Evolutionary conservation across 92 coral and sea anemone species (phyloP).

Genomic region (Heliopora coerulea): DNA sequence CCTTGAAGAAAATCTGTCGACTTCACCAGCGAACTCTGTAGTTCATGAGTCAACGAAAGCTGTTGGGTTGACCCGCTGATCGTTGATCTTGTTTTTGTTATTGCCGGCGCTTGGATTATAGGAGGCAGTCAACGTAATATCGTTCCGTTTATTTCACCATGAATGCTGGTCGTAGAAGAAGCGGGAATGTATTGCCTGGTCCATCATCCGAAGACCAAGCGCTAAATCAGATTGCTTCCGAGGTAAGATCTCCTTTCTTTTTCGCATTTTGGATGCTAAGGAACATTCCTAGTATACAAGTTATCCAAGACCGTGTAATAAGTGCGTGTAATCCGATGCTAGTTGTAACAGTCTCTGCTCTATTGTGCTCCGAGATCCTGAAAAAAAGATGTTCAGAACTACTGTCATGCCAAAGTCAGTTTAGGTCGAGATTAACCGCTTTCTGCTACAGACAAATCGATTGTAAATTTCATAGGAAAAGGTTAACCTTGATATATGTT

Average conservation of each 20-base stretch:
- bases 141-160: neutral
- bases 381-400: no score
- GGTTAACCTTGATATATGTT: neutral
- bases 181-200: constrained; percentile 69
- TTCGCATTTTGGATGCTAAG: no score
- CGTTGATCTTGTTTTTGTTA: neutral
- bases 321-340: no score
- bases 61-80: constrained; percentile 16
- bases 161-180: constrained; percentile 81
- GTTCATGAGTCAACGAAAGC: constrained; percentile 15
- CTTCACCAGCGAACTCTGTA: neutral
- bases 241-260: constrained; percentile 62
- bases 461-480: neutral
- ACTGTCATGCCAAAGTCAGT: no score
- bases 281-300: no score
- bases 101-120: neutral
- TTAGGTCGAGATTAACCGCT: neutral
- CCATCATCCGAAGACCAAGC: constrained; percentile 97
- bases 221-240: constrained; percentile 92
- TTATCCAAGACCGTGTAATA: no score
- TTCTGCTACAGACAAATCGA: neutral
- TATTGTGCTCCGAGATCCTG: no score
- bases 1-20: constrained; percentile 4
- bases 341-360: no score
- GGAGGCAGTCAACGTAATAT: neutral